Base-by-base conservation (phyloP, 1,140 invertebrate species). In the Arion vulgaris region DNA sequence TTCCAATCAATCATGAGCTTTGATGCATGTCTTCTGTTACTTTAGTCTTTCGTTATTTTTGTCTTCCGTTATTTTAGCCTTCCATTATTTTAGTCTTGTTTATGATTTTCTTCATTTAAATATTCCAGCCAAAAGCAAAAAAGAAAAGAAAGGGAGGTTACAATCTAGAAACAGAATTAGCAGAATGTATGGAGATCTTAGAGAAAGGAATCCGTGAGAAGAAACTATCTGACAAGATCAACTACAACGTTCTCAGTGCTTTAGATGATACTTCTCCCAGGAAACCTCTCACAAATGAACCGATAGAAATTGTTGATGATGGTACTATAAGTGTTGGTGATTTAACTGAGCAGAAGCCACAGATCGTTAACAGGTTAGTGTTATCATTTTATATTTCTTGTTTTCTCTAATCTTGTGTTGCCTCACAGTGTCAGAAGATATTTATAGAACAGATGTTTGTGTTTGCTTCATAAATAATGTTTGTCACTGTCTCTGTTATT, bases 191-290 rank as follows among this genome's bases (percentile, higher is more conserved):
- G 79, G 79, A 81, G 49, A 81, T 81, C 34, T n/a, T 81, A 32
- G 71, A 53, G 28, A 81, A 81, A 53, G 79, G 71, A 39, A 81
- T 81, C 5, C 26, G 45, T 17, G 79, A 81, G 38, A 81, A 81
- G 79, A 81, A 81, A 34, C 71, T 81, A 38, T 81, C 79, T 32
- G 79, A 81, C 45, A 81, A 81, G 36, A 81, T 81, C 79, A 73
- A 81, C 69, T 81, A 81, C 79, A 81, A 57, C 66, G 79, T 81
- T 17, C 69, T 81, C 1, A 81, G 49, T 38, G 71, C 39, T 9
- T 45, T 81, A 34, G 79, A 73, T 32, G 79, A 53, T 38, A 28
- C 53, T 28, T 5, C 32, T 36, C 38, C 69, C n/a, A 38, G 69
- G 5, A 36, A 38, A 13, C 7, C 15, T 7, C 5, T 23, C 7